Percentiles rank a stretch among this genome's conserved stretches.
These are phyloP conservation scores for Neofelis nebulosa DNA, from an alignment of 2,113 vertebrate species.

Conservation along the genomic window DNA sequence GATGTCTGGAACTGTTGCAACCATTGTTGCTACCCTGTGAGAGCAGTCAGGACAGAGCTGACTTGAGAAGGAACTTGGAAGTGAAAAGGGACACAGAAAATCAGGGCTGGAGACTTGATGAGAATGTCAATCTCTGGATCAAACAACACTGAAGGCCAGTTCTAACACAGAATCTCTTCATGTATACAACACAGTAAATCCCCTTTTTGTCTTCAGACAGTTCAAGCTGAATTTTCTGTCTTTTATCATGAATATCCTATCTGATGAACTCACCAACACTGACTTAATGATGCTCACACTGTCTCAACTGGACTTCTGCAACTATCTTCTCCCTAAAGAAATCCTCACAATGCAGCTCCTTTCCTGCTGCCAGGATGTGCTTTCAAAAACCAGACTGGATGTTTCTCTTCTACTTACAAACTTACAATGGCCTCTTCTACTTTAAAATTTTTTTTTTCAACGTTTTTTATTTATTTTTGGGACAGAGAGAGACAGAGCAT, in stretches of 20 bases:
- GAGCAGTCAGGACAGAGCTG: background rate
- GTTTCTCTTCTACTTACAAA: background rate
- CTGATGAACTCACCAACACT: background rate
- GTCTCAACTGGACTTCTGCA: background rate
- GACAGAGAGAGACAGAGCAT: too few relatives aligned
- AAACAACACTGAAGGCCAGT: background rate
- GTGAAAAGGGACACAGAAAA: background rate
- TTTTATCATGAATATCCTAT: background rate
- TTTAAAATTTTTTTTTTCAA: too few relatives aligned
- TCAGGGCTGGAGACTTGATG: background rate
- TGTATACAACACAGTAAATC: background rate
- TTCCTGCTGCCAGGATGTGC: background rate
- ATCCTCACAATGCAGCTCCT: background rate
- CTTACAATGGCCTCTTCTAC: background rate
- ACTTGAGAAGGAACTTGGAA: background rate
- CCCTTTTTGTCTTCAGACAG: background rate
- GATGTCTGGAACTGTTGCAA: background rate
- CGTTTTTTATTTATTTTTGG: too few relatives aligned
- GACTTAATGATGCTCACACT: background rate
- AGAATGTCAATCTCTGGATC: background rate
- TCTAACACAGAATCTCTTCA: background rate
- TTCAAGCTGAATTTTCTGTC: constrained; percentile 27
- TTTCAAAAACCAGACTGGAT: background rate
- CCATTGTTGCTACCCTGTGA: background rate
- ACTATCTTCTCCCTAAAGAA: background rate